phyloP scores from a whole-genome alignment of 2,113 vertebrate genomes.

The Hylia prasina region DNA sequence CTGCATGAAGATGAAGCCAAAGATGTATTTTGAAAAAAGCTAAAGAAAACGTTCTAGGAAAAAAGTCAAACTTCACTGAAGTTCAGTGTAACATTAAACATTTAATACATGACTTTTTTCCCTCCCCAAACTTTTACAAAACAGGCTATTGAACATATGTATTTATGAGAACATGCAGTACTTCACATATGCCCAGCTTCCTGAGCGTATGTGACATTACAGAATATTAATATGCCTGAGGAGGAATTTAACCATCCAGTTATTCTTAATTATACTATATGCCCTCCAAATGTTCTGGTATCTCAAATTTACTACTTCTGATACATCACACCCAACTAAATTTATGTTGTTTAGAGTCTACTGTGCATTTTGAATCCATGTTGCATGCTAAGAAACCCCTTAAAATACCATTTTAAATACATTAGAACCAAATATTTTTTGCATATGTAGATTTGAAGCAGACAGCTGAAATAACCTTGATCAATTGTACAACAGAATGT shows the following conservation, averaged over 20 bases:
- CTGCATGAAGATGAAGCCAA: not conserved
- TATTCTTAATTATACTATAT: not conserved
- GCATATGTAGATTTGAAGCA: not conserved
- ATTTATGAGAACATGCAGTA: constrained; percentile 32
- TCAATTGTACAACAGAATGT: not conserved
- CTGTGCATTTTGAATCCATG: not conserved
- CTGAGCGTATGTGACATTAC: not conserved
- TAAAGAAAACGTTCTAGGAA: not conserved
- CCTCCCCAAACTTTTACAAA: not conserved
- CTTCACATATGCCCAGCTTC: not conserved
- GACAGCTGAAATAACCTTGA: not conserved
- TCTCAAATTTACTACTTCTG: not conserved
- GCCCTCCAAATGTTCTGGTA: not conserved
- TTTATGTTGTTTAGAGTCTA: not conserved
- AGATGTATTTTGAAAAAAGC: not conserved
- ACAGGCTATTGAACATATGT: constrained; percentile 1
- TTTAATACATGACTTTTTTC: not conserved
- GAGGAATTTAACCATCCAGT: not conserved
- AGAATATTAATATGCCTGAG: not conserved
- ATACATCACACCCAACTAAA: not conserved
- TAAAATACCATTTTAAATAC: not conserved
- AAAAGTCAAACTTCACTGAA: not conserved
- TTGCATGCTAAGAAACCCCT: not conserved
- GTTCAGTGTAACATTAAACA: not conserved
- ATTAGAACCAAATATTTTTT: not conserved